Evolutionary conservation across 2,888 invertebrate genomes (phyloP), one percentile per base, ranked within the genome.

Genomic region (Meiosimyza decipiens): DNA sequence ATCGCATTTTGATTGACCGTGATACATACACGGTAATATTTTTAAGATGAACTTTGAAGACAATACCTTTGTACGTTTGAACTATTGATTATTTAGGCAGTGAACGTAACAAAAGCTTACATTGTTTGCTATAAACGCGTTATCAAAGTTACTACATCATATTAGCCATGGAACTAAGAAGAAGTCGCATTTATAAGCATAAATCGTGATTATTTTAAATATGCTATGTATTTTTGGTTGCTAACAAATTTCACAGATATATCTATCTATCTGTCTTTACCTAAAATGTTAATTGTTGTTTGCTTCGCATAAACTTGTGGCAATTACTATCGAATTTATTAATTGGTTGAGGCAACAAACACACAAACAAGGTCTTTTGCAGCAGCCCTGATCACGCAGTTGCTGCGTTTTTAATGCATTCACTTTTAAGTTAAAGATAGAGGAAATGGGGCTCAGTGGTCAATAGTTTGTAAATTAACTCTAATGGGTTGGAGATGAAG

Each of bases 281-380:
- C 16, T 13, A 22, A 62, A 62, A 40, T 69, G 62, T 62, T 69
- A 69, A 69, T 62, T 52, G 69, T 62, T 69, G 69, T n/a, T 69
- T 59, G 60, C 59, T 69, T 50, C 68, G 68, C 59, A 69, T 69
- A 51, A 22, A 40, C 40, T 40, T 55, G 60, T 60, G 51, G 66
- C 71, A 71, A 60, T 71, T 72, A 67, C 54, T 51, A 16, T 52
- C 49, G 62, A 40, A 55, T 72, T 68, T 72, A 68, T 60, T 63
- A 62, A 72, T 67, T 67, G 67, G 55, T 28, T 40, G 47, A 52
- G 13, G 65, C 70, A 33, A 47, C 22, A 55, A 49, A 7, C 47
- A 40, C 55, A 50, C 40, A 16, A 16, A 28, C 28, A 28, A 28
- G 18, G n/a, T 7, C n/a, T 28, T 65, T 55, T 57, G 22, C 11